Percentiles rank a stretch among this genome's conserved stretches.
phyloP scores from a whole-genome alignment of 2,113 vertebrate species.

The Sporophila hypoxantha region DNA sequence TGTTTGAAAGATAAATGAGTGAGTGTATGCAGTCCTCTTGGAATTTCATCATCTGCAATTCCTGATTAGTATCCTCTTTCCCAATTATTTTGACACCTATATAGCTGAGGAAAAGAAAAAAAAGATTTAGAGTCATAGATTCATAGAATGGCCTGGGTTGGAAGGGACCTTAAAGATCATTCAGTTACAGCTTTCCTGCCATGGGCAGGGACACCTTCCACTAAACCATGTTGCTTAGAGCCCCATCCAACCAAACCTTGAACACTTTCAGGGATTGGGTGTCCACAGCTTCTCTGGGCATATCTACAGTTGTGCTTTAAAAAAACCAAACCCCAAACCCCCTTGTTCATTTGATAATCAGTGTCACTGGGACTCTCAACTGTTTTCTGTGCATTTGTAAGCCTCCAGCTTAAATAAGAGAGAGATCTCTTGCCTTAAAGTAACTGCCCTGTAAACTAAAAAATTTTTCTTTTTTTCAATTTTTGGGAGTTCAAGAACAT shows the following conservation, averaged over 20 bases:
- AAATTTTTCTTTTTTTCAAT: background rate
- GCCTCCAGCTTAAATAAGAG: background rate
- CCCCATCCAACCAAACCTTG: background rate
- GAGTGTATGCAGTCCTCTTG: background rate
- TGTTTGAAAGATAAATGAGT: background rate
- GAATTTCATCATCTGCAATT: background rate
- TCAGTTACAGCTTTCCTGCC: background rate
- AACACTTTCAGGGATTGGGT: background rate
- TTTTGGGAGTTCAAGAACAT: background rate
- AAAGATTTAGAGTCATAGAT: background rate
- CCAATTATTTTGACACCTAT: background rate
- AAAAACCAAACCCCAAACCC: accelerated
- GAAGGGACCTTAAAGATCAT: background rate
- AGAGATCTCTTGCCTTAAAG: background rate
- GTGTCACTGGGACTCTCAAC: background rate
- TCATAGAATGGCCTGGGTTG: background rate
- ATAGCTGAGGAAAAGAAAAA: background rate
- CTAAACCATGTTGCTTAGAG: background rate
- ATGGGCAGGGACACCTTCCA: background rate
- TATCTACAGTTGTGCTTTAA: background rate
- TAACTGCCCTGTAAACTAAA: background rate
- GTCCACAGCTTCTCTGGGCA: background rate
- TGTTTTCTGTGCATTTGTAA: background rate
- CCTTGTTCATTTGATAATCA: background rate
- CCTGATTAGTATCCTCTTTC: background rate